Evolutionary conservation across 2,113 vertebrate genomes (phyloP).

Genomic region (Prolemur simus): DNA sequence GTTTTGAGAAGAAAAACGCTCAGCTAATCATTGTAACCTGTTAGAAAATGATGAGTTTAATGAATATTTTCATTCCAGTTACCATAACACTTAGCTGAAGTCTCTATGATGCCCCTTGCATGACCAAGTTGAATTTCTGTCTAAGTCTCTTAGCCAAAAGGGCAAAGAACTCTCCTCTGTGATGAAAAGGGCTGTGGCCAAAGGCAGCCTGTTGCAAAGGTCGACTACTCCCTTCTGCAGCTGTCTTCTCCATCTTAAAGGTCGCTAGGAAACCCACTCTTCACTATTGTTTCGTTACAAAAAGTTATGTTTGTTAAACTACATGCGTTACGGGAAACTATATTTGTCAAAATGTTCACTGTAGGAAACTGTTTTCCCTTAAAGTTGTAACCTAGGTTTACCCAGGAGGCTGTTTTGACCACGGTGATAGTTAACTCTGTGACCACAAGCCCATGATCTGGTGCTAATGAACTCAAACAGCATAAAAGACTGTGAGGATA

Average conservation of each 20-base stretch:
- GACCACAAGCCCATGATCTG: not conserved
- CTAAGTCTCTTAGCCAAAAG: not conserved
- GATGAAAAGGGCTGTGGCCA: not conserved
- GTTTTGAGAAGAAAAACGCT: not conserved
- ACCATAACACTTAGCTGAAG: not conserved
- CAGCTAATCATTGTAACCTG: not conserved
- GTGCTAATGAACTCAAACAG: not conserved
- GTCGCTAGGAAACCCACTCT: not conserved
- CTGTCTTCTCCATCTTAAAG: not conserved
- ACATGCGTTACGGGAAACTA: not conserved
- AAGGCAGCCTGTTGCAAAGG: not conserved
- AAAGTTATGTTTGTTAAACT: not conserved
- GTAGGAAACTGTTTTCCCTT: not conserved
- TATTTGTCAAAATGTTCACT: not conserved
- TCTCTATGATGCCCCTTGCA: not conserved
- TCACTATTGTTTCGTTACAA: not conserved
- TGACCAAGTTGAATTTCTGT: not conserved
- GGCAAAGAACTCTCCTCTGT: not conserved
- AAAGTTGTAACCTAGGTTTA: not conserved
- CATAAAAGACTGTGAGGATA: not conserved
- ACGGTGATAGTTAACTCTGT: not conserved
- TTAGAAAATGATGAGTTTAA: not conserved
- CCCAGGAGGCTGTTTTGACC: not conserved
- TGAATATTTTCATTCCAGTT: not conserved
- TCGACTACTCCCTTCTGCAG: not conserved